Evolutionary conservation across 2,113 vertebrate species (phyloP), one percentile per base, ranked within the genome.

Genomic region (Malaclemys terrapin): DNA sequence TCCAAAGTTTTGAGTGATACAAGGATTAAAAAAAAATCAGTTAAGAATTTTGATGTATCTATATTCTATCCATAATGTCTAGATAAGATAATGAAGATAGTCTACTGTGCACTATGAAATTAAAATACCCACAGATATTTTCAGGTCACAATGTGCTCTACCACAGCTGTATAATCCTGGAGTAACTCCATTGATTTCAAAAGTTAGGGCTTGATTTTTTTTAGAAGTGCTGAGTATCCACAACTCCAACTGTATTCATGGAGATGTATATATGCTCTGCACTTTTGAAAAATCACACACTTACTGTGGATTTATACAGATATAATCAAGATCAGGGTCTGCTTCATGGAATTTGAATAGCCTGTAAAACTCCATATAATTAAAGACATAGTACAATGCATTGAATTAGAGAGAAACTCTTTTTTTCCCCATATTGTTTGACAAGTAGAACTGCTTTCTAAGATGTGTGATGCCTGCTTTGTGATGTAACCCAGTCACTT

Each of bases 171-270:
- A 45, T 47, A 72, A 88, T 57, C 3, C 19, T 83, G 78, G 52
- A 49, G 27, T 85, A 82, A 12, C 62, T 85, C 49, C 20, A 25
- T 31, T 10, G 76, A 29, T 88, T 57, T 5, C 0, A 56, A 82
- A 0, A 13, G 27, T 38, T 82, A 25, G 81, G 29, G 47, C 59
- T 13, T n/a, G 4, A 5, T 72, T 22, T 38, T 50, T 89, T 82
- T 90, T 56, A 53, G 59, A 56, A 24, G 38, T 49, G 62, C n/a
- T 29, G 17, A 31, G 19, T 12, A 27, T 9, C 6, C 8, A 1
- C 3, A 50, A 3, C 2, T 13, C 5, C 62, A 1, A 4, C 27
- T 5, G 6, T 1, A 7, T 22, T 3, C 49, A 78, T 49, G 4
- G 4, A 69, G 76, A 84, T 81, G 45, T 4, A 76, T 84, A 76